Evolutionary conservation across 2,797 vertebrate genomes (phyloP).

Genomic region (Lateolabrax maculatus): DNA sequence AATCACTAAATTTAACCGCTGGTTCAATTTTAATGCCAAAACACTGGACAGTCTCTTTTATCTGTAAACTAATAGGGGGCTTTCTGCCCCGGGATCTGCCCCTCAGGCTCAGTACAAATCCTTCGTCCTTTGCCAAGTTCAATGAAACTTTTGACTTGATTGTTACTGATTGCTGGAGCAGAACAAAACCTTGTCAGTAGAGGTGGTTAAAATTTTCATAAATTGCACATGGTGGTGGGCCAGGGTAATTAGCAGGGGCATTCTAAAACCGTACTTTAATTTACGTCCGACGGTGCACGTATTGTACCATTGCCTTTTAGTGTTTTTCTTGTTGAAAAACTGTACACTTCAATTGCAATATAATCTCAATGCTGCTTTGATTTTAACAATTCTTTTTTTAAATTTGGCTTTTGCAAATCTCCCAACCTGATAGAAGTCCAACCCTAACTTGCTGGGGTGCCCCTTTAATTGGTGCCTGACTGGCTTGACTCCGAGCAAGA

Average conservation of each 20-base stretch:
- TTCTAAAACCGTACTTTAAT: not conserved
- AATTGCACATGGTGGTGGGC: not conserved
- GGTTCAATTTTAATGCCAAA: constrained; percentile 6
- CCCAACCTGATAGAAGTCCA: not conserved
- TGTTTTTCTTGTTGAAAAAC: no score
- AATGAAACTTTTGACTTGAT: not conserved
- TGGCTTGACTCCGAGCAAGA: not conserved
- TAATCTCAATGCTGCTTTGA: not conserved
- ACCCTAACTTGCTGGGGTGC: not conserved
- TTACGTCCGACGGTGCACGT: not conserved
- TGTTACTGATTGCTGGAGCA: not conserved
- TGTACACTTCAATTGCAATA: no score
- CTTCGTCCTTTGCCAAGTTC: not conserved
- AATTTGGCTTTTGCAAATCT: not conserved
- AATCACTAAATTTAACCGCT: not conserved
- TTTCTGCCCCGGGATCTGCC: not conserved
- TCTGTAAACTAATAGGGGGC: not conserved
- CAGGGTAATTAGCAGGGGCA: not conserved
- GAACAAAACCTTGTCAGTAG: not conserved
- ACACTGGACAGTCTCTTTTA: not conserved
- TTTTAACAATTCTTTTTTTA: not conserved
- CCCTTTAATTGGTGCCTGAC: not conserved
- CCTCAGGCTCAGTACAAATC: not conserved
- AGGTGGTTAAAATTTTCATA: not conserved
- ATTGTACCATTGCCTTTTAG: not conserved